These are phyloP conservation scores for Phylloscopus collybita DNA, from an alignment of 2,797 vertebrate genomes.

Conservation along the genomic window DNA sequence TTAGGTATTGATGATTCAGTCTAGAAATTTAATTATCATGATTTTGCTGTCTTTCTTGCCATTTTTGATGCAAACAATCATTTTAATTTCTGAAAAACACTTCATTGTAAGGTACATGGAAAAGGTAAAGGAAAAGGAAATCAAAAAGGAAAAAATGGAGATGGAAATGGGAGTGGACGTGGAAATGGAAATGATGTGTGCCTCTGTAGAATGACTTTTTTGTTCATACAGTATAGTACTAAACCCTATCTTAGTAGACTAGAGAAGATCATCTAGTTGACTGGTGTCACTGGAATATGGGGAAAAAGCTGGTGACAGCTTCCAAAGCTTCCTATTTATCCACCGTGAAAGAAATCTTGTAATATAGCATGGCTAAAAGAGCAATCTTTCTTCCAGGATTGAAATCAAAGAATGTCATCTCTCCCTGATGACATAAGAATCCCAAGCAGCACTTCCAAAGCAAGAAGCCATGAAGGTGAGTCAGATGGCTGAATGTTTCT, in stretches of 20 bases:
- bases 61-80: background rate
- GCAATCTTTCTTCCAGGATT: background rate
- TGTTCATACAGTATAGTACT: background rate
- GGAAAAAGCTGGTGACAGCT: background rate
- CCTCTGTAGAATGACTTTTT: background rate
- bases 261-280: background rate
- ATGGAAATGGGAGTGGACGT: background rate
- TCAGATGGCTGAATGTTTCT: background rate
- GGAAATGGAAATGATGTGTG: background rate
- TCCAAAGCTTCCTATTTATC: background rate
- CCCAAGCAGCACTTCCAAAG: background rate
- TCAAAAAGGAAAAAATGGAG: background rate
- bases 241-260: background rate
- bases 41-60: background rate
- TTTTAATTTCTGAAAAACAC: background rate
- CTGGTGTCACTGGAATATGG: background rate
- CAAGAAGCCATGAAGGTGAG: background rate
- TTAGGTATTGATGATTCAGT: background rate
- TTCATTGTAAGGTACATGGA: background rate
- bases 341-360: background rate
- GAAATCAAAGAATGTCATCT: background rate
- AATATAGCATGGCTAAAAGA: background rate
- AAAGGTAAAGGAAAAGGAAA: background rate
- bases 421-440: background rate
- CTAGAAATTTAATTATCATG: background rate